Evolutionary conservation across 2,113 vertebrate species (phyloP).

Genomic region (Phoenicopterus ruber): DNA sequence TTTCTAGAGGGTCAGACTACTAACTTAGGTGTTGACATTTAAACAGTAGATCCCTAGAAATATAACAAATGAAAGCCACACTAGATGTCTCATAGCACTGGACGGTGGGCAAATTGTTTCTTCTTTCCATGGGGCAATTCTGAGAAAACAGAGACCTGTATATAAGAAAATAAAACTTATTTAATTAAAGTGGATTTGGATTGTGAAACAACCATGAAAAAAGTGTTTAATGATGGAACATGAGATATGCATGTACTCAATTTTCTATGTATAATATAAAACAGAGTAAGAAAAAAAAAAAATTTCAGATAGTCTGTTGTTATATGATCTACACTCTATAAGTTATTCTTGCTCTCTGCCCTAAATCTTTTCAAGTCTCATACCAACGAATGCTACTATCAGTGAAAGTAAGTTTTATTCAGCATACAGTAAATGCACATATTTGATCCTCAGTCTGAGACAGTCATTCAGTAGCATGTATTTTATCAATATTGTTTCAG

Average conservation of each 20-base stretch:
- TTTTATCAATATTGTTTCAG: background rate
- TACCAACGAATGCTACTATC: background rate
- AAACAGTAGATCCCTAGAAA: background rate
- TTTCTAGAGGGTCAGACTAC: background rate
- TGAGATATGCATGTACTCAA: background rate
- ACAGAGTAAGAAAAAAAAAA: background rate
- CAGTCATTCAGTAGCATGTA: background rate
- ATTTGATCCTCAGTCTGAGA: background rate
- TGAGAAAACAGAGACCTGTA: background rate
- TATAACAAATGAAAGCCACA: background rate
- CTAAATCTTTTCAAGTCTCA: background rate
- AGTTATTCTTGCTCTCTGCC: background rate
- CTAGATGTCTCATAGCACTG: background rate
- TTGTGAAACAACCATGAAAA: slow-evolving; percentile 13
- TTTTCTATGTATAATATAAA: background rate
- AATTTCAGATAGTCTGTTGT: background rate
- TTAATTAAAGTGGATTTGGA: background rate
- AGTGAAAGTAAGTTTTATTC: background rate
- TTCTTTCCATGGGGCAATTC: background rate
- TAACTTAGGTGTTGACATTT: background rate
- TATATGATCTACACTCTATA: background rate
- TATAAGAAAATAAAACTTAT: background rate
- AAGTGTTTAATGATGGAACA: background rate
- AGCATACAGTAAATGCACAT: background rate
- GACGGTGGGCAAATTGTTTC: background rate